phyloP scores from a whole-genome alignment of 1,140 invertebrate genomes.

The Chrysomallon squamiferum region DNA sequence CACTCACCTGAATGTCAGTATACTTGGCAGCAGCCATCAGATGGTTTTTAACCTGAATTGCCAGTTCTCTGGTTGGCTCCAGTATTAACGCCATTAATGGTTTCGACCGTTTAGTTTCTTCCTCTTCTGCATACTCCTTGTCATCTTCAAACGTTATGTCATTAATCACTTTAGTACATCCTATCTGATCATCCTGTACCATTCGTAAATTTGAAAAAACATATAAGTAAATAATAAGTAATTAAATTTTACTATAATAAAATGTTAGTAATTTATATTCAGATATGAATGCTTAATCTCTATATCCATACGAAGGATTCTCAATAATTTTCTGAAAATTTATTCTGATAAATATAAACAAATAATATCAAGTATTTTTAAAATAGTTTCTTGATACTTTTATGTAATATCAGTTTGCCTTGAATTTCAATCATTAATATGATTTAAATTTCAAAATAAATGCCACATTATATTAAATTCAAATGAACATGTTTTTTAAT shows the following conservation, averaged over 20 bases:
- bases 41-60: conserved; percentile 91
- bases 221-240: neutral
- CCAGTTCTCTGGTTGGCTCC: conserved; percentile 94
- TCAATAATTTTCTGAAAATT: no score
- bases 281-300: no score
- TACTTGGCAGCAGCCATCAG: conserved; percentile 81
- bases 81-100: conserved; percentile 76
- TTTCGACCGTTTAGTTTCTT: conserved; percentile 10
- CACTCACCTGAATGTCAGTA: conserved; percentile 74
- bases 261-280: no score
- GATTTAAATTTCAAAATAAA: no score
- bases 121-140: neutral
- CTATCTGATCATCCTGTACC: conserved; percentile 31
- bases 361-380: no score
- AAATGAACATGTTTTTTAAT: no score
- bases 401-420: no score
- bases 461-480: no score
- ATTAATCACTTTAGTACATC: conserved; percentile 70
- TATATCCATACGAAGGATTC: no score
- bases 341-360: no score
- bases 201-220: neutral
- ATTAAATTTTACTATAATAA: neutral
- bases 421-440: no score
- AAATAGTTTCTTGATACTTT: no score
- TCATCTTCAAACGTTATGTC: conserved; percentile 66